Percentiles rank a stretch among this genome's conserved stretches.
Evolutionary conservation across 2,113 vertebrate species (phyloP).

Genomic region (Rousettus leschenaultii): DNA sequence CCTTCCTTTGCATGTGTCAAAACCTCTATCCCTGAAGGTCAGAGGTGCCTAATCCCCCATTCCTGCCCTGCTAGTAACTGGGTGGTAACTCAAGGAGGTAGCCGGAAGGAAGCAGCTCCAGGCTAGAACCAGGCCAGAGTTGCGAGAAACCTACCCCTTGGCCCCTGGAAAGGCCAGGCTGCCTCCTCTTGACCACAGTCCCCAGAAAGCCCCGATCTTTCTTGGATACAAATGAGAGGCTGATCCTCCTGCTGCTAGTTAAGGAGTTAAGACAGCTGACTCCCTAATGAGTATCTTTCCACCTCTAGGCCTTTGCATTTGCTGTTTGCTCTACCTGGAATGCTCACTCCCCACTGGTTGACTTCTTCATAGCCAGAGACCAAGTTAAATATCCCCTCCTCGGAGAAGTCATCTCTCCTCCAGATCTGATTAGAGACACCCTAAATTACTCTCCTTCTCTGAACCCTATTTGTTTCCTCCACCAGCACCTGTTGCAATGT

Average conservation of each 20-base stretch:
- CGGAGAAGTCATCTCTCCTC: not conserved
- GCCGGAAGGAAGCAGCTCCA: not conserved
- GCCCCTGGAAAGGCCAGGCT: not conserved
- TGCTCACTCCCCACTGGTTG: not conserved
- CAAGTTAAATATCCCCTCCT: not conserved
- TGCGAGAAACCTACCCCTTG: not conserved
- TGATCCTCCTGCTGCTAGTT: not conserved
- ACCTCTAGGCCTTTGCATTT: not conserved
- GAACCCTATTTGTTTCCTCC: not conserved
- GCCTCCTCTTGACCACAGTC: not conserved
- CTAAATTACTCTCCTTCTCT: not conserved
- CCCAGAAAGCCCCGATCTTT: not conserved
- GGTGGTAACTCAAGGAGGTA: constrained; percentile 8
- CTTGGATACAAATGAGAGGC: not conserved
- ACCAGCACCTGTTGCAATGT: rapidly evolving
- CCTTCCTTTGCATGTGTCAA: not conserved
- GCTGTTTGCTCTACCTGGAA: not conserved
- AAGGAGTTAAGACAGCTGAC: not conserved
- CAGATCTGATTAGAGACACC: not conserved
- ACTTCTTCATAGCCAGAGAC: not conserved
- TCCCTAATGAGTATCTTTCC: not conserved
- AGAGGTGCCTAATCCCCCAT: not conserved
- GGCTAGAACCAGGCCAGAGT: constrained; percentile 8
- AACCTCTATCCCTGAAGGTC: not conserved
- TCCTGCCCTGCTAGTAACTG: not conserved